phyloP scores from a whole-genome alignment of 2,797 vertebrate genomes.

The Diglossa cyanea region DNA sequence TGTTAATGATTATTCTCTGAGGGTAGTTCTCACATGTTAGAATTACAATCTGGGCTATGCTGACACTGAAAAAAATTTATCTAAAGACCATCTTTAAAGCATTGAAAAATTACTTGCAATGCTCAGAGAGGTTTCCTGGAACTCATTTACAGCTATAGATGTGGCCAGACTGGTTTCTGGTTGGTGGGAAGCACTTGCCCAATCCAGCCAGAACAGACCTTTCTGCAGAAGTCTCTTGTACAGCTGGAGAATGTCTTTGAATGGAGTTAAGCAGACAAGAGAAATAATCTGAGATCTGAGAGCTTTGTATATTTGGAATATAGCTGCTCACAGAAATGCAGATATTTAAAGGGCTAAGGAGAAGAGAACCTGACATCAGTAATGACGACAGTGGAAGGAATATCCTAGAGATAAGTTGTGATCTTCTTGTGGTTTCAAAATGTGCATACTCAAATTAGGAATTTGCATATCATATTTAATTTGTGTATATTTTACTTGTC shows the following conservation, averaged over 20 bases:
- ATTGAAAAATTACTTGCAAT: background rate
- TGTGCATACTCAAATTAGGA: background rate
- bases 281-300: background rate
- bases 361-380: background rate
- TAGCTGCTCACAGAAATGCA: background rate
- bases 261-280: background rate
- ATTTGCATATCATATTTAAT: background rate
- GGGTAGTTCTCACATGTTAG: background rate
- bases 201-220: background rate
- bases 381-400: background rate
- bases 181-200: background rate
- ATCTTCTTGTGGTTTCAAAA: background rate
- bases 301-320: background rate
- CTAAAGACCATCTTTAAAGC: background rate
- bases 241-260: background rate
- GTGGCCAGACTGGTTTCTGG: background rate
- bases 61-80: background rate
- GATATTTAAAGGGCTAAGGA: background rate
- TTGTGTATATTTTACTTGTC: background rate
- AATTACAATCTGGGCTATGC: background rate
- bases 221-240: background rate
- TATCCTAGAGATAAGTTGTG: background rate
- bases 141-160: background rate
- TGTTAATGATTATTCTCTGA: background rate
- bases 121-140: background rate